Base-by-base conservation (phyloP, 2,797 vertebrate species). In the Choloepus didactylus region DNA sequence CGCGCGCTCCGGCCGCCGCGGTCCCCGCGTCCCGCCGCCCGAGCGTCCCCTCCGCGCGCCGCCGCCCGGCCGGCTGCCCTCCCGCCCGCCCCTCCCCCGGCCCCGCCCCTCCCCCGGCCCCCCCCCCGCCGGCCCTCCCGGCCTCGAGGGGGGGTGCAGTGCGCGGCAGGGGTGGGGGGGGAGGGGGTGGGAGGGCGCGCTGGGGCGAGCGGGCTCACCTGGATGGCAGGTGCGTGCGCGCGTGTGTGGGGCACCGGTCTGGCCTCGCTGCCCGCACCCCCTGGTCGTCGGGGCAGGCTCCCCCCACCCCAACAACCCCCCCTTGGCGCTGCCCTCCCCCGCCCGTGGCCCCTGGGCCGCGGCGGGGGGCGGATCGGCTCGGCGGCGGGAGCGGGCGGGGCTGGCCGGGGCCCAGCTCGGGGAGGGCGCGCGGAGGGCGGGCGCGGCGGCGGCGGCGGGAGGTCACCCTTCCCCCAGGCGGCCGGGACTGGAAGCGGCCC, bases 381-480 rank as follows among this genome's bases (percentile, higher is more conserved):
- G 6, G 87, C 27, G 21, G 56, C 21, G 8, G 29, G 62, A 23
- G 54, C 31, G 79, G 89, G 89, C 41, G 96, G 93, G 67, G 31
- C 92, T 93, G 96, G 94, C 91, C 35, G 1, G 38, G 62, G 83
- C 82, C 96, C 89, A 76, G 86, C 86, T 76, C 31, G 0, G 35
- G 81, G 31, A 83, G 88, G 97, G 94, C 60, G 51, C 9, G 35
- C 23, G 1, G 21, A 41, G 81, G 62, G 84, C 15, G 29, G 72
- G 59, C 19, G 59, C 0, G 16, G 85, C 41, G 8, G 90, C 41
- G 27, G 38, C 76, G 41, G 85, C 73, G 31, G 94, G 88, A 94
- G 97, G 95, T 90, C 97, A 96, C 94, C 85, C 96, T 51, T 83
- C 69, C 97, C 94, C 91, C 87, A 5, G 67, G 35, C n/a, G 76